Base-by-base conservation (phyloP, 2,888 invertebrate genomes). In the Nomada fabriciana region DNA sequence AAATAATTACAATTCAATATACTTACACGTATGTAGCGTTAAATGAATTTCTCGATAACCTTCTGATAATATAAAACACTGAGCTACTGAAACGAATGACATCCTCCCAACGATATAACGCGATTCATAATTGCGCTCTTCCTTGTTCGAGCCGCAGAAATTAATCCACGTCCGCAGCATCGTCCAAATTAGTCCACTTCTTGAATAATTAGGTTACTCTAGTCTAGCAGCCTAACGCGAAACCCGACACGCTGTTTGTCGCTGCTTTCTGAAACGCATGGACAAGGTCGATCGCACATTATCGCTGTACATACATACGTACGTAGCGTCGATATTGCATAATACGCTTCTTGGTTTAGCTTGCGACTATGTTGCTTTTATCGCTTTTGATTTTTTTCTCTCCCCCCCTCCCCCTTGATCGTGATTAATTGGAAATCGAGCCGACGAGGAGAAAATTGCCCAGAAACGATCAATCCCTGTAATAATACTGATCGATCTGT, bases 51-150 rank as follows among this genome's bases (percentile, higher is more conserved):
- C 18, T 3, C 47, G 11, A 50, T n/a, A n/a, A 47, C 18, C 18
- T 42, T 20, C 15, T n/a, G 18, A 25, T 23, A 53, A 29, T 23
- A 11, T 15, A 57, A 65, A 53, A 65, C 69, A 42, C 42, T n/a
- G 36, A 29, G 50, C 50, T 25, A 57, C 20, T n/a, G 23, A 57
- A 60, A 59, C 53, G 63, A 57, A 68, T 60, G 47, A 77, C 71
- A 63, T 78, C 71, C 67, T 71, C 36, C 52, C 25, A 29, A 57
- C 64, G 59, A 20, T 15, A 29, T 13, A 61, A 55, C 67, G 50
- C 77, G 50, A 71, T 50, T 61, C 80, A 63, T 80, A 80, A 80
- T 80, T 80, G 80, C 78, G 78, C 72, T 80, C 80, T 80, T 80
- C 80, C 80, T 80, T 68, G 80, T 78, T 80, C 72, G 68, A 63